Evolutionary conservation across 2,113 vertebrate species (phyloP).

Genomic region (Amphiprion percula): DNA sequence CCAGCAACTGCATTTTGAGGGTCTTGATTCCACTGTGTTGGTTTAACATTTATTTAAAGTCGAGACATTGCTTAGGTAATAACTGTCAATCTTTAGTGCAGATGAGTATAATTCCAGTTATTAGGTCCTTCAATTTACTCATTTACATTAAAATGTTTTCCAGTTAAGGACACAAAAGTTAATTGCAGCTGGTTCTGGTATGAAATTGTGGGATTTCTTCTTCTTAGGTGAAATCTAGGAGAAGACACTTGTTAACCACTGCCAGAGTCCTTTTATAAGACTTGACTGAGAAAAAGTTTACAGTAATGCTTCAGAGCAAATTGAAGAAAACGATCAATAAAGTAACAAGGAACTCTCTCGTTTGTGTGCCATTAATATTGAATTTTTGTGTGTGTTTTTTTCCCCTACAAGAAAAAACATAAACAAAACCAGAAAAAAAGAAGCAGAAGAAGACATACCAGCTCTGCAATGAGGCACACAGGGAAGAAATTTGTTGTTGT

Average conservation of each 20-base stretch:
- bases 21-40: constrained; percentile 25
- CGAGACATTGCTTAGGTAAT: not conserved
- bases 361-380: constrained; percentile 36
- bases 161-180: not conserved
- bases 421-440: constrained; percentile 30
- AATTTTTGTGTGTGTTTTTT: constrained; percentile 27
- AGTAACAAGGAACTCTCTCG: constrained; percentile 32
- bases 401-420: not conserved
- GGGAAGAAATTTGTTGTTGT: constrained; percentile 9
- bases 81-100: not conserved
- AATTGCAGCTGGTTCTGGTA: not conserved
- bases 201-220: constrained; percentile 1
- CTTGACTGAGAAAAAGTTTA: constrained; percentile 36
- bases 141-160: not conserved
- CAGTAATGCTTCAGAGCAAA: constrained; percentile 46
- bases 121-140: not conserved
- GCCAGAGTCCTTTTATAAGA: constrained; percentile 16
- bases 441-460: not conserved
- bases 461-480: constrained; percentile 14
- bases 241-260: constrained; percentile 10
- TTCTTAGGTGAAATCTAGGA: not conserved
- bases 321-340: constrained; percentile 58
- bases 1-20: constrained; percentile 16
- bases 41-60: constrained; percentile 5
- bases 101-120: constrained; percentile 10